Percentiles rank a stretch among this genome's conserved stretches.
Evolutionary conservation across 2,888 invertebrate genomes (phyloP).

Genomic region (Eremobia ochroleuca): DNA sequence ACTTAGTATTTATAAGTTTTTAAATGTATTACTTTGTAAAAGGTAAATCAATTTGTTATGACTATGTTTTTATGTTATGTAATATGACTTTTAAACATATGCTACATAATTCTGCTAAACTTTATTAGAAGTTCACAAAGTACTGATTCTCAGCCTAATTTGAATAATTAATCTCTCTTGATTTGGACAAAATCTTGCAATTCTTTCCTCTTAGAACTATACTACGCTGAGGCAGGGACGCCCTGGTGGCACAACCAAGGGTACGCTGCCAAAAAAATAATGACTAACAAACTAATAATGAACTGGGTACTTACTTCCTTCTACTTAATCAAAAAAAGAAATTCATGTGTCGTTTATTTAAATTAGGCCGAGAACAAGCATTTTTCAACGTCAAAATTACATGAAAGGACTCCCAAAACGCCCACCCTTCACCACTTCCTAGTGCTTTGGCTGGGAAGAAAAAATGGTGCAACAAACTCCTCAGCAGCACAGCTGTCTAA

Average conservation of each 20-base stretch:
- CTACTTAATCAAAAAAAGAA: background rate
- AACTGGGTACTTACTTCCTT: background rate
- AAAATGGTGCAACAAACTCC: background rate
- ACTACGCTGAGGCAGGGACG: background rate
- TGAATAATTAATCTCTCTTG: no score
- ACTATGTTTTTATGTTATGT: no score
- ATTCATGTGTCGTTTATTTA: background rate
- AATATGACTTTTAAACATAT: no score
- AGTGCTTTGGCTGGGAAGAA: background rate
- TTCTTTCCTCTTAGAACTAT: background rate
- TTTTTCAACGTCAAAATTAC: background rate
- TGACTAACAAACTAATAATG: background rate
- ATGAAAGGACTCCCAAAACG: background rate
- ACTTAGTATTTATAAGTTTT: no score
- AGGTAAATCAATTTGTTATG: no score
- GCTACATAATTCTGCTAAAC: no score
- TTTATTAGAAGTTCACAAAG: no score
- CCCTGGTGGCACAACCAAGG: background rate
- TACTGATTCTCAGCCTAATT: no score
- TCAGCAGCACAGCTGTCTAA: no score
- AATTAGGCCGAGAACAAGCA: background rate
- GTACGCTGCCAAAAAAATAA: background rate
- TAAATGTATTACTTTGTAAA: no score
- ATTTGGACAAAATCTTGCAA: background rate
- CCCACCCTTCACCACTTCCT: background rate